phyloP scores from a whole-genome alignment of 1,140 invertebrate species.

The Orussus abietinus region DNA sequence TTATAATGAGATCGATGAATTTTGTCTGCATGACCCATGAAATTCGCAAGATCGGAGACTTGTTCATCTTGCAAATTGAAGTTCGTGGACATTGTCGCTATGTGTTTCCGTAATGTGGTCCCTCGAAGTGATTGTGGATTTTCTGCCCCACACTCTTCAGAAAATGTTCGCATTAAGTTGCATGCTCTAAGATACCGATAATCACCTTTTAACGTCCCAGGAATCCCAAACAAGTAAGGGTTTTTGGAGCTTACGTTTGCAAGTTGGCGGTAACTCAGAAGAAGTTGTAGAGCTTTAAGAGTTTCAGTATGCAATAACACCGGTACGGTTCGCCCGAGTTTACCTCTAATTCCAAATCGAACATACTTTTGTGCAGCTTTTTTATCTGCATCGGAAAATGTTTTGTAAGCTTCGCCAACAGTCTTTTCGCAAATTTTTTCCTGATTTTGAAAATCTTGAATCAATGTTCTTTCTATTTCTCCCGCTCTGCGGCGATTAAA shows the following conservation, averaged over 20 bases:
- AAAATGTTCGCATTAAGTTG: slow-evolving; percentile 10
- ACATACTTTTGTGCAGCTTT: background rate
- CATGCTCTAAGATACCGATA: slow-evolving; percentile 11
- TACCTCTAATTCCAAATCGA: background rate
- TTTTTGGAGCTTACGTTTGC: background rate
- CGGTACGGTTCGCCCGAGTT: background rate
- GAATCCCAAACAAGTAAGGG: slow-evolving; percentile 12
- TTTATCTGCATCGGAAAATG: background rate
- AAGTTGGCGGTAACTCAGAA: background rate
- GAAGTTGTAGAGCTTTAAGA: background rate
- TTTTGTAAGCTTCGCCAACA: background rate
- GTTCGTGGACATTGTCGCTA: slow-evolving; percentile 14
- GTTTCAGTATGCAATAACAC: slow-evolving; percentile 1
- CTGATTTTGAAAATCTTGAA: slow-evolving; percentile 6
- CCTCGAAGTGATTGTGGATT: slow-evolving; percentile 9
- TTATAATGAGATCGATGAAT: slow-evolving; percentile 19
- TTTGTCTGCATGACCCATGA: slow-evolving; percentile 20
- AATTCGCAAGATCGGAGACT: slow-evolving; percentile 12
- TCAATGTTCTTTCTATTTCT: slow-evolving; percentile 15
- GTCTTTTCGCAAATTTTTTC: background rate
- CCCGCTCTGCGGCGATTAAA: slow-evolving; percentile 17
- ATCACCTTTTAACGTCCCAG: background rate
- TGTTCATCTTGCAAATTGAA: slow-evolving; percentile 12
- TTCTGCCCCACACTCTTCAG: slow-evolving; percentile 14
- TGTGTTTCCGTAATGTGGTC: slow-evolving; percentile 19